phyloP scores from a whole-genome alignment of 2,888 invertebrate genomes.

The Nymphalis polychloros region DNA sequence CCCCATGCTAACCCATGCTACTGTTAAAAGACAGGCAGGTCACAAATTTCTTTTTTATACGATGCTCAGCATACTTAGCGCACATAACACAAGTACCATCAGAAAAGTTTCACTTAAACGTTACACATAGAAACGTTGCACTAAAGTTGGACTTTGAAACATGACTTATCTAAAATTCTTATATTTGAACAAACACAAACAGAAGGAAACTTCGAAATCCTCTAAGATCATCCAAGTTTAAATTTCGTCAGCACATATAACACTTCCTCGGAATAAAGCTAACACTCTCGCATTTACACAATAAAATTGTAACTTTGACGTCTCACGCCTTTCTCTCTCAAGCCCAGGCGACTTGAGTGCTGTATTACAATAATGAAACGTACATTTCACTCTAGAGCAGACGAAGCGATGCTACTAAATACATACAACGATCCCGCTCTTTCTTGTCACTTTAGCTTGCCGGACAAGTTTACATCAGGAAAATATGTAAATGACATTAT shows the following conservation, averaged over 20 bases:
- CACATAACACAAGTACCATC: not conserved
- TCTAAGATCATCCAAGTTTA: conserved; percentile 24
- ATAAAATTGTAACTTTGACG: conserved; percentile 45
- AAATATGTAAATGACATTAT: conserved; percentile 39
- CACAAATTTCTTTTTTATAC: too few species aligned
- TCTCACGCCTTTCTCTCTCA: conserved; percentile 38
- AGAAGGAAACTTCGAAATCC: conserved; percentile 23
- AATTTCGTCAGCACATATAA: conserved; percentile 29
- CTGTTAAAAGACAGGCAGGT: too few species aligned
- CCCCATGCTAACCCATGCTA: too few species aligned
- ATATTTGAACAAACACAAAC: not conserved
- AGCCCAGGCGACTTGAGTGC: conserved; percentile 45
- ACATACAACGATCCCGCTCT: conserved; percentile 43
- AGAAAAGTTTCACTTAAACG: not conserved
- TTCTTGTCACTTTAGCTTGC: conserved; percentile 38
- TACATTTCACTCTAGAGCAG: conserved; percentile 46
- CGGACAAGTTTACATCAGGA: conserved; percentile 35
- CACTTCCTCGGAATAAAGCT: conserved; percentile 36
- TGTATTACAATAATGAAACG: conserved; percentile 50
- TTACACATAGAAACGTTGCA: not conserved
- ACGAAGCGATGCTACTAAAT: conserved; percentile 44
- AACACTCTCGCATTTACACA: conserved; percentile 38
- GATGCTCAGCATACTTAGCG: too few species aligned
- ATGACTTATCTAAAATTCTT: not conserved
- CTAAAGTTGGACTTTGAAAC: too few species aligned